Evolutionary conservation across 2,888 invertebrate genomes (phyloP).

Genomic region (Pyrocoelia pectoralis): DNA sequence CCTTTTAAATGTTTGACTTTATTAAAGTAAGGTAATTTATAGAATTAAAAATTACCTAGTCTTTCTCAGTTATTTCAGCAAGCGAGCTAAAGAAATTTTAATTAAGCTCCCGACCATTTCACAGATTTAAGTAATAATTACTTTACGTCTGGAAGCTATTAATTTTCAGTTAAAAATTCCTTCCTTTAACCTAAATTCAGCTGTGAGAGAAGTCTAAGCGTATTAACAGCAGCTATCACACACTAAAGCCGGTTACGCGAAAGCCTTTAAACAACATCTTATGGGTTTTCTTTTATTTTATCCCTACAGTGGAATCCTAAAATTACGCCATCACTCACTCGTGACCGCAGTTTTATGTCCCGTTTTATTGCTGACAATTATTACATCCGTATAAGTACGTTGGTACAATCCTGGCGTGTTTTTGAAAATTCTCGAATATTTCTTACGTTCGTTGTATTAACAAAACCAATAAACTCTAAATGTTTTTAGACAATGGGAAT

Average conservation of each 20-base stretch:
- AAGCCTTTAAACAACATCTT: slow-evolving; percentile 35
- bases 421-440: not conserved
- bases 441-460: too few relatives aligned
- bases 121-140: slow-evolving; percentile 5
- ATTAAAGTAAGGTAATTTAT: slow-evolving; percentile 9
- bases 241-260: slow-evolving; percentile 18
- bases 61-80: not conserved
- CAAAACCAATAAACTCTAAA: too few relatives aligned
- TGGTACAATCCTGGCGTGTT: slow-evolving; percentile 9
- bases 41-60: not conserved
- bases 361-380: slow-evolving; percentile 43
- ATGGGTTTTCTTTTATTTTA: slow-evolving; percentile 32
- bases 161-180: slow-evolving; percentile 13
- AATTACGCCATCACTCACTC: slow-evolving; percentile 43
- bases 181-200: not conserved
- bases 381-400: slow-evolving; percentile 39
- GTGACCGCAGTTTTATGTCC: slow-evolving; percentile 42
- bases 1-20: slow-evolving; percentile 15
- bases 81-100: not conserved
- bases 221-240: slow-evolving; percentile 8
- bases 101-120: not conserved
- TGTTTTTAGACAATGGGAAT: too few relatives aligned
- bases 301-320: slow-evolving; percentile 39
- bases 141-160: slow-evolving; percentile 7
- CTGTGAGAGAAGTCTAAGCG: not conserved